Evolutionary conservation across 2,888 invertebrate species (phyloP).

Genomic region (Tineola bisselliella): DNA sequence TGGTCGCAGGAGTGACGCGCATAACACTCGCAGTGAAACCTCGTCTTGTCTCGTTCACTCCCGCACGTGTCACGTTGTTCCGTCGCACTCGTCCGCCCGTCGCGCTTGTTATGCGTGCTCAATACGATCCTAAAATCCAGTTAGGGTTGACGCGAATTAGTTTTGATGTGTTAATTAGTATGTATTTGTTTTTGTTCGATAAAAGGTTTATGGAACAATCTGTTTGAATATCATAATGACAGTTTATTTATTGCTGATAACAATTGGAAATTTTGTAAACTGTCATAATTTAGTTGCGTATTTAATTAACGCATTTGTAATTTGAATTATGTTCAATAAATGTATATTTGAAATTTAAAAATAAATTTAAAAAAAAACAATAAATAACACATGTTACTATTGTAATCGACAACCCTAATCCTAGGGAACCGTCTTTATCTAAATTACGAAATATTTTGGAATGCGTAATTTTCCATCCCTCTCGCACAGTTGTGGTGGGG

Average conservation of each 20-base stretch:
- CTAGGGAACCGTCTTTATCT: constrained; percentile 65
- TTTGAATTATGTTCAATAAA: neutral
- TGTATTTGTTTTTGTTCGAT: neutral
- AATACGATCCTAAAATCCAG: constrained; percentile 3
- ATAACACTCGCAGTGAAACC: constrained; percentile 35
- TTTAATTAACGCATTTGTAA: too few relatives aligned
- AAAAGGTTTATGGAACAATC: neutral
- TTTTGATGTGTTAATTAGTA: neutral
- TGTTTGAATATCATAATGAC: neutral
- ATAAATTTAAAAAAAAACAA: neutral
- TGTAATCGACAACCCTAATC: constrained; percentile 51
- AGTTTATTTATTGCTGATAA: too few relatives aligned
- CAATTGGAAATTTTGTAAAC: too few relatives aligned
- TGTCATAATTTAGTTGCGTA: too few relatives aligned
- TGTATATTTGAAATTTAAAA: too few relatives aligned
- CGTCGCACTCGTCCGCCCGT: neutral
- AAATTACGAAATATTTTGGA: constrained; percentile 67
- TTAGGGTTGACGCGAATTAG: neutral
- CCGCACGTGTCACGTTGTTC: neutral
- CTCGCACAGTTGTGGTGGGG: constrained; percentile 29
- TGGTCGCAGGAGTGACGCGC: constrained; percentile 21
- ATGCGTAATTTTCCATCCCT: constrained; percentile 45
- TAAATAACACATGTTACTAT: constrained; percentile 1
- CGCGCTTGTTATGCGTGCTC: neutral
- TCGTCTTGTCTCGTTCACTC: neutral